Base-by-base conservation (phyloP, 2,113 vertebrate genomes). In the Seriola quinqueradiata region DNA sequence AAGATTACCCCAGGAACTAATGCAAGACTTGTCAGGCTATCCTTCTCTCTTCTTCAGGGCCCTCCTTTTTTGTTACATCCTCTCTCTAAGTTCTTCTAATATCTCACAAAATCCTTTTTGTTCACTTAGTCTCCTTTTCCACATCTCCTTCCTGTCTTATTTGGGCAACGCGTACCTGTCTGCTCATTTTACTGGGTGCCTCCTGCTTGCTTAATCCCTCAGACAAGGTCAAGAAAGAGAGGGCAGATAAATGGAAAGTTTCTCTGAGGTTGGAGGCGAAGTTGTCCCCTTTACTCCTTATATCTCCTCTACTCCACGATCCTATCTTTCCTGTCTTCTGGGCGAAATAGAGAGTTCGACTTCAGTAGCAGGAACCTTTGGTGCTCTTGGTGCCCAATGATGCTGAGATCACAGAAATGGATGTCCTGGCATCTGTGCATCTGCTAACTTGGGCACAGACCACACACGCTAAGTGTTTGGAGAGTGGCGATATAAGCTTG, bases 11-110 rank as follows among this genome's bases (percentile, higher is more conserved):
- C 5, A 16, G 67, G 82, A 87, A 75, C 71, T 81, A 91, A 90
- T 90, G 83, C 82, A 86, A 90, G 81, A 86, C 77, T 82, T 89
- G 81, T 89, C 84, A 77, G 82, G 76, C 80, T 75, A 69, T 82
- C 63, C 38, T 57, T 65, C 10, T 79, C 64, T 75, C 64, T 52
- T 68, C 32, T 83, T 81, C 59, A 44, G 34, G 23, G 12, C 38
- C 61, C 32, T 80, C 7, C 19, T 12, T 28, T 65, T 83, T 86
- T 77, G 64, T 82, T 75, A 50, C 74, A 64, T 65, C 44, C 42
- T 82, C 42, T 21, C 54, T 38, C 70, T 74, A 59, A 81, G 42
- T 76, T 65, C 25, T 54, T 71, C 34, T 79, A 75, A 82, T 40
- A 68, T 82, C 74, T 66, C 38, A 67, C 42, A 64, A 44, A 79